phyloP scores from a whole-genome alignment of 2,113 vertebrate species.

The Lagenorhynchus albirostris region DNA sequence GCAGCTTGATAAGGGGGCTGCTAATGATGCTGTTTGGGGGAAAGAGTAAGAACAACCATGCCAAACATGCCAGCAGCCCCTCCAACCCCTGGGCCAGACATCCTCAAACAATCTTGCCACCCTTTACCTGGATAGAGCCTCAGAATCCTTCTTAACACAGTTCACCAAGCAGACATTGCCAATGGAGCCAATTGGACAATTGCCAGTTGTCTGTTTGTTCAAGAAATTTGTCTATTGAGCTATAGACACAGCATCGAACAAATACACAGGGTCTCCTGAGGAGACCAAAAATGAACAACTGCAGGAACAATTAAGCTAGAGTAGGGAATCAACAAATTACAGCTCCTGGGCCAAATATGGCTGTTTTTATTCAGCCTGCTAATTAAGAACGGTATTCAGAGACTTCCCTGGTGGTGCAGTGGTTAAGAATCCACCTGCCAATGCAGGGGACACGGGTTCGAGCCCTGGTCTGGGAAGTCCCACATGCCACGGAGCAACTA shows the following conservation, averaged over 20 bases:
- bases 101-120: not conserved
- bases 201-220: not conserved
- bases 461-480: no score
- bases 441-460: no score
- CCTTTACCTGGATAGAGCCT: not conserved
- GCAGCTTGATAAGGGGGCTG: no score
- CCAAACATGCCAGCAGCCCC: no score
- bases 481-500: no score
- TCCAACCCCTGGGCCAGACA: not conserved
- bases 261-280: not conserved
- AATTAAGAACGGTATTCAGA: not conserved
- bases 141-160: not conserved
- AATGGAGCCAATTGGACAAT: not conserved
- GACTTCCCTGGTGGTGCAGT: no score
- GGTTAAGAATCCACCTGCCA: no score
- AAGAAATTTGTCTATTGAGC: not conserved
- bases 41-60: no score
- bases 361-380: not conserved
- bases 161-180: not conserved
- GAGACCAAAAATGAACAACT: not conserved
- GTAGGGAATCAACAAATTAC: not conserved
- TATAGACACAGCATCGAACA: not conserved
- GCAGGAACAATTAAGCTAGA: not conserved
- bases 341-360: not conserved
- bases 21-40: not conserved